Base-by-base conservation (phyloP, 2,888 invertebrate species). In the Capitulum mitella region DNA sequence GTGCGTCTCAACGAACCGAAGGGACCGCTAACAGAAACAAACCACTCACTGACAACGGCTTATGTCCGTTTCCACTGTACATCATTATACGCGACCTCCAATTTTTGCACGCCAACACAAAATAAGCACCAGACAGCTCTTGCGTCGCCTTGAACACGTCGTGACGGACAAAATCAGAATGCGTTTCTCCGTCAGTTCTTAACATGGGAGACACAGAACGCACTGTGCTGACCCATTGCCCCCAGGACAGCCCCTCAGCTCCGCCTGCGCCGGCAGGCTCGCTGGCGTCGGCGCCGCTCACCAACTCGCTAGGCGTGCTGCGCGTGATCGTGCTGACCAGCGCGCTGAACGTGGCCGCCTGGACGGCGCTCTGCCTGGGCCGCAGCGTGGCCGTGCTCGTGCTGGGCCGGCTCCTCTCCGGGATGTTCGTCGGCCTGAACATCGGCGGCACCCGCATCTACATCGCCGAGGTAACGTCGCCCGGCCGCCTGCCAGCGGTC, bases 361-460 rank as follows among this genome's bases (percentile, higher is more conserved):
- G 54, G 54, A 3, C 3, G n/a, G 54, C 54, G n/a, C 54, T 54
- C 54, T 54, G 54, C 22, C 22, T 54, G 22, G 54, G 54, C n/a
- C 2, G 10, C 54, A 54, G 79, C 46, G 40, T 64, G n/a, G 48
- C 80, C 22, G 46, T 78, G 43, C n/a, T 64, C 29, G 48, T 14
- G 32, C 3, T 48, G 70, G 64, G 54, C 51, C 54, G 78, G 16
- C 29, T 40, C 54, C 22, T 78, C 77, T 37, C 70, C 77, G 37
- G 37, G 34, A 43, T 70, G 43, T 58, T 78, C 79, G 46, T 77
- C 79, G 61, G 77, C 32, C 29, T 79, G 77, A 77, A 80, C 78
- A 46, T 77, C 74, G 32, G 79, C 34, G n/a, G 78, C 76, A 64
- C 29, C 76, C 40, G 61, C 74, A 26, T 54, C 54, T 54, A 54